Evolutionary conservation across 2,888 invertebrate species (phyloP).

Genomic region (Chymomyza amoena): DNA sequence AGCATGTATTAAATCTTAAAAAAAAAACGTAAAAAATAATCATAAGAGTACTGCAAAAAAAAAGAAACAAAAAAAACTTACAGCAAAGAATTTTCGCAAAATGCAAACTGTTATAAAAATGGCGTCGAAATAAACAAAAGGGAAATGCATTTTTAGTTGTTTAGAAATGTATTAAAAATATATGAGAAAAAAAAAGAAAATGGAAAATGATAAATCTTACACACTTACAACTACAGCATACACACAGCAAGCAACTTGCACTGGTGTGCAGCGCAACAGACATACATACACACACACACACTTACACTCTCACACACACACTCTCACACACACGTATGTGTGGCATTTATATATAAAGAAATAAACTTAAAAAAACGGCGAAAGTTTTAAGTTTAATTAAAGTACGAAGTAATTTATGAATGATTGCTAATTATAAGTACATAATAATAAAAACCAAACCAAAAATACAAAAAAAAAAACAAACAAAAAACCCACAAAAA

Average conservation of each 20-base stretch:
- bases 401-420: conserved; percentile 71
- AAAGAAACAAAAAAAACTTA: conserved; percentile 29
- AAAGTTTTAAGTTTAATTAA: conserved; percentile 69
- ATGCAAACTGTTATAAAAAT: neutral
- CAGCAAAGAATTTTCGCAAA: conserved; percentile 1
- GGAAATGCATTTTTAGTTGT: conserved; percentile 48
- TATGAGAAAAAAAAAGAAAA: conserved; percentile 12
- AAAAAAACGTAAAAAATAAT: conserved; percentile 19
- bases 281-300: conserved; percentile 24
- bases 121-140: conserved; percentile 32
- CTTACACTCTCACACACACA: conserved; percentile 28
- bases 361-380: conserved; percentile 55
- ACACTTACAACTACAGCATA: conserved; percentile 19
- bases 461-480: conserved; percentile 33
- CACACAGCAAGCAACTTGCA: neutral
- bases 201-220: conserved; percentile 6
- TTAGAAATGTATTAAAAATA: conserved; percentile 34
- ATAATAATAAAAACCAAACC: conserved; percentile 4
- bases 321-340: conserved; percentile 47
- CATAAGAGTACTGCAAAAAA: conserved; percentile 46
- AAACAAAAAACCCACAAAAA: conserved; percentile 34
- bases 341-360: conserved; percentile 55
- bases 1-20: neutral
- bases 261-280: conserved; percentile 10
- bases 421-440: conserved; percentile 55